These are phyloP conservation scores for Xanthia togata DNA, from an alignment of 2,888 invertebrate genomes.

Conservation along the genomic window DNA sequence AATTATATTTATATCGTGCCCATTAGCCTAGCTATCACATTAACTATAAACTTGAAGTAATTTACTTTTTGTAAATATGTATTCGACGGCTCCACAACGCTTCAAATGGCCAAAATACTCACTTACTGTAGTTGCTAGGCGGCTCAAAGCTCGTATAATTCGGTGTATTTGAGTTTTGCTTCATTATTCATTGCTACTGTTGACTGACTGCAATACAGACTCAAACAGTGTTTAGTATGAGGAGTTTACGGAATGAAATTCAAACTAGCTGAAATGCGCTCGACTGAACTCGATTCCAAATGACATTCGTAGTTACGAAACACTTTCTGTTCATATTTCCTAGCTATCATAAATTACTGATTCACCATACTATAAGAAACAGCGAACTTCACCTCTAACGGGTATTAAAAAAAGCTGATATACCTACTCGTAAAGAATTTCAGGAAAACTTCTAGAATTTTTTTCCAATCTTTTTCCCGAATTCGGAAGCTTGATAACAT, in stretches of 20 bases:
- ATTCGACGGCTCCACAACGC: background rate
- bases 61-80: background rate
- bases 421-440: constrained; percentile 17
- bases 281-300: too few species aligned
- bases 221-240: background rate
- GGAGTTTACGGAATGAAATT: background rate
- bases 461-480: constrained; percentile 30
- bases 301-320: background rate
- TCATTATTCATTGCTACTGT: constrained; percentile 10
- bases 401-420: constrained; percentile 41
- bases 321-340: background rate
- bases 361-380: background rate
- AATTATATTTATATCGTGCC: too few species aligned
- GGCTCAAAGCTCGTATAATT: background rate
- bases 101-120: background rate
- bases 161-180: constrained; percentile 16
- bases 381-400: background rate
- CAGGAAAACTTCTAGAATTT: constrained; percentile 31
- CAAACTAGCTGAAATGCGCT: background rate
- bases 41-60: background rate
- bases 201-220: constrained; percentile 14
- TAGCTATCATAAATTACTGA: background rate
- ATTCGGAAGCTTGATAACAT: constrained; percentile 44
- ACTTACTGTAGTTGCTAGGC: background rate
- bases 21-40: background rate